These are phyloP conservation scores for Drosophila greeni DNA, from an alignment of 2,888 invertebrate genomes.

Conservation along the genomic window DNA sequence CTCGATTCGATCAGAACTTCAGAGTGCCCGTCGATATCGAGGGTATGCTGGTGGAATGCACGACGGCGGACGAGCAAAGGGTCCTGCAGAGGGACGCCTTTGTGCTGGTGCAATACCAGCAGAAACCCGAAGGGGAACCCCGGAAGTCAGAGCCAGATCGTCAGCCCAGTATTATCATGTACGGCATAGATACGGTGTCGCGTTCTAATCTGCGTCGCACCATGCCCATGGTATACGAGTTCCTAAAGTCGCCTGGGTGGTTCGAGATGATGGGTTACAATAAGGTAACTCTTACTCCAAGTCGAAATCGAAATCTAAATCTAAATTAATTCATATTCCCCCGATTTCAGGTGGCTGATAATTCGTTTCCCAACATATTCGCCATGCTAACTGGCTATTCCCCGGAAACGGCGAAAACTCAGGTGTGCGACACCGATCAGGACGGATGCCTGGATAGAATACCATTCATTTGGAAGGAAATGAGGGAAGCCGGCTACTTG, in stretches of 20 bases:
- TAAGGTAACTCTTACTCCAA: slow-evolving; percentile 77
- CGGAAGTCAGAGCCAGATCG: slow-evolving; percentile 9
- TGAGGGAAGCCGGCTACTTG: slow-evolving; percentile 83
- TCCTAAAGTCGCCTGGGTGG: slow-evolving; percentile 84
- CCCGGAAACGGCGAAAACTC: slow-evolving; percentile 77
- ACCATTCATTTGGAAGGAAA: slow-evolving; percentile 87
- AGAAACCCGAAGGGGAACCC: rapidly evolving
- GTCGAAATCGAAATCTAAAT: background rate
- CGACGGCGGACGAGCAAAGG: slow-evolving; percentile 74
- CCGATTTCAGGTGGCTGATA: slow-evolving; percentile 84
- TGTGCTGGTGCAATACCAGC: slow-evolving; percentile 80
- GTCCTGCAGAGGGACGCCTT: slow-evolving; percentile 79
- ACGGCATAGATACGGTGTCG: slow-evolving; percentile 91
- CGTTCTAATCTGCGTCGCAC: slow-evolving; percentile 86
- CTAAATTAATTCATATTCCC: no score
- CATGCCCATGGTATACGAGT: slow-evolving; percentile 84
- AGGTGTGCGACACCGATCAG: slow-evolving; percentile 78
- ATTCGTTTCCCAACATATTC: slow-evolving; percentile 92
- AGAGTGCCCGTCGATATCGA: slow-evolving; percentile 63
- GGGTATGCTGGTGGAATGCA: slow-evolving; percentile 64
- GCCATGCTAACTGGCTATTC: slow-evolving; percentile 86
- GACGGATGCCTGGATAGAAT: slow-evolving; percentile 83
- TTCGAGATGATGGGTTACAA: slow-evolving; percentile 85
- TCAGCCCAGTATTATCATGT: slow-evolving; percentile 83
- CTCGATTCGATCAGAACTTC: slow-evolving; percentile 56